A percentile compares a stretch with the other conserved stretches of the same genome.
These are phyloP conservation scores for Cygnus atratus DNA, from an alignment of 2,113 vertebrate species.

Conservation along the genomic window DNA sequence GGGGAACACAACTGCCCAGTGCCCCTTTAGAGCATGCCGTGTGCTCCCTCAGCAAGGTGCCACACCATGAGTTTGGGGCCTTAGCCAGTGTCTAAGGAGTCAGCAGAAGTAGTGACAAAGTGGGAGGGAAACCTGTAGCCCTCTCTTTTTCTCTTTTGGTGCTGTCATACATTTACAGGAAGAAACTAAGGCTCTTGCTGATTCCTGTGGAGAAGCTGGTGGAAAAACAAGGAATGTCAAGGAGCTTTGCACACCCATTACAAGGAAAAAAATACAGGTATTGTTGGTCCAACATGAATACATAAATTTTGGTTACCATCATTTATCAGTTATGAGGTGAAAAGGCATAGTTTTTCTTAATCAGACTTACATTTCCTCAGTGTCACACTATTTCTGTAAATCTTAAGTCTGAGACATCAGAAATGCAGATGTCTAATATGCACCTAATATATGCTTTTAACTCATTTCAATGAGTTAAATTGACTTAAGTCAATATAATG, in stretches of 20 bases:
- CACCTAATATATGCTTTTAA: not conserved
- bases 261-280: not conserved
- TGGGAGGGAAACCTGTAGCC: not conserved
- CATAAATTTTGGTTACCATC: not conserved
- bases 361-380: not conserved
- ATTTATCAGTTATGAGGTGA: not conserved
- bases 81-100: not conserved
- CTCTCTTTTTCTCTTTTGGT: not conserved
- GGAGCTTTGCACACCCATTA: not conserved
- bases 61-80: not conserved
- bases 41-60: not conserved
- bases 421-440: not conserved
- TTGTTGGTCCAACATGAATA: not conserved
- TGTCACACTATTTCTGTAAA: not conserved
- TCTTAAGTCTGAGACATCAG: not conserved
- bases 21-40: not conserved
- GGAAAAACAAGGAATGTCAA: not conserved
- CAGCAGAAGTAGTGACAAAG: not conserved
- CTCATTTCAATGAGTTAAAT: not conserved
- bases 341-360: not conserved
- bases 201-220: not conserved
- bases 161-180: not conserved
- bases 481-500: not conserved
- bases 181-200: not conserved
- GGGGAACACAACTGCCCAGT: not conserved